phyloP scores from a whole-genome alignment of 2,888 invertebrate genomes.

The Hydraecia micacea region DNA sequence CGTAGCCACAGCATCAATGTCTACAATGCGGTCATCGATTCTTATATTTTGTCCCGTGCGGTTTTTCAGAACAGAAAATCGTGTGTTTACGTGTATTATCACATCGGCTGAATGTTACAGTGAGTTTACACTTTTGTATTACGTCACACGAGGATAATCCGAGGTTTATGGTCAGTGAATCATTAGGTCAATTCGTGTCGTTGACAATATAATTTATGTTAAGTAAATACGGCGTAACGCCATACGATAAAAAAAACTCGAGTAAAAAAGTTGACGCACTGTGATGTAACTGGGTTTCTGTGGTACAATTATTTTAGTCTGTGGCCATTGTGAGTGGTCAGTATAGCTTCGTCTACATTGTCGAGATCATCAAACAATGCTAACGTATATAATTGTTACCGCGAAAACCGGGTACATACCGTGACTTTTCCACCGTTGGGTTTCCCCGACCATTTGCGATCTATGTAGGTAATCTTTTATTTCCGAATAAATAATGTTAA shows the following conservation, averaged over 20 bases:
- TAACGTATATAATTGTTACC: constrained; percentile 78
- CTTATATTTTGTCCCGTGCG: constrained; percentile 44
- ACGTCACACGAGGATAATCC: constrained; percentile 87
- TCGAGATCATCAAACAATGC: constrained; percentile 81
- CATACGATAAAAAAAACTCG: constrained; percentile 70
- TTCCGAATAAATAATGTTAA: constrained; percentile 66
- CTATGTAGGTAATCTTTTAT: constrained; percentile 66
- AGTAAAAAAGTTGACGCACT: constrained; percentile 70
- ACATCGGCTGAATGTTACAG: constrained; percentile 70
- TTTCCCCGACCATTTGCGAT: constrained; percentile 78
- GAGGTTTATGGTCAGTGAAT: constrained; percentile 86
- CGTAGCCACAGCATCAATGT: constrained; percentile 3
- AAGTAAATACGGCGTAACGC: constrained; percentile 78
- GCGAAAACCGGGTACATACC: constrained; percentile 76
- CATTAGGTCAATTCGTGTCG: constrained; percentile 88
- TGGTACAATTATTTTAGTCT: constrained; percentile 73
- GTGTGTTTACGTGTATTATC: constrained; percentile 70
- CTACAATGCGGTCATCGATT: constrained; percentile 43
- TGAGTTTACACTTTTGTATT: constrained; percentile 77
- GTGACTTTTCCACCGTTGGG: constrained; percentile 79
- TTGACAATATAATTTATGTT: constrained; percentile 86
- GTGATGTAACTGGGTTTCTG: constrained; percentile 60
- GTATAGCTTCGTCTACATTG: constrained; percentile 73
- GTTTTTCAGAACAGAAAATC: constrained; percentile 67
- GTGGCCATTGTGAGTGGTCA: constrained; percentile 75